phyloP scores from a whole-genome alignment of 2,113 vertebrate genomes.

The Pomatorhinus ruficollis region DNA sequence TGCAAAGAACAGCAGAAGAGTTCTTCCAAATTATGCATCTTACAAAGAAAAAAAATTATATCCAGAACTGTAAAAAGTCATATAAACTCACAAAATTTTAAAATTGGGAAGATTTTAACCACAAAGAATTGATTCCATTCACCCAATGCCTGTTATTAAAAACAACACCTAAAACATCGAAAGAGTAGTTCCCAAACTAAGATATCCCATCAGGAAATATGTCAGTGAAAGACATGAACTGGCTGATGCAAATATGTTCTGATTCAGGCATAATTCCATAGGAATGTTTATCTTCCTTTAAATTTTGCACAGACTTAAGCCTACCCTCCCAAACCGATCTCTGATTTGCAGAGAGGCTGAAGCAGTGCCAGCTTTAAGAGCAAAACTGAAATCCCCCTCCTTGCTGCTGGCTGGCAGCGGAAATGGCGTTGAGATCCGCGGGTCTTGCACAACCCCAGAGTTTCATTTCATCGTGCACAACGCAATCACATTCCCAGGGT shows the following conservation, averaged over 20 bases:
- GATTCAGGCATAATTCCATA: neutral
- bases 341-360: neutral
- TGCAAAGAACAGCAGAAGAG: neutral
- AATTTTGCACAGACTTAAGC: neutral
- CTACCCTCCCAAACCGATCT: neutral
- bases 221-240: neutral
- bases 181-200: neutral
- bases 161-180: neutral
- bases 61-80: neutral
- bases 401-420: neutral
- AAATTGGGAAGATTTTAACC: neutral
- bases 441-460: neutral
- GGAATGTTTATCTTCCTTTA: neutral
- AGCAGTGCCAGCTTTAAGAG: neutral
- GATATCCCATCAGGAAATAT: neutral
- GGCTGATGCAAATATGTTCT: neutral
- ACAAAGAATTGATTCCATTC: neutral
- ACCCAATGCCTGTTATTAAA: neutral
- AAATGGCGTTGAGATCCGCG: rapidly evolving
- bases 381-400: neutral
- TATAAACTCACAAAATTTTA: neutral
- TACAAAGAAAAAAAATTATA: neutral
- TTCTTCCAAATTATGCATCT: neutral
- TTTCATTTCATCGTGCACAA: neutral
- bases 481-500: neutral